Base-by-base conservation (phyloP, 1,140 invertebrate species). In the Hormaphis cornu region DNA sequence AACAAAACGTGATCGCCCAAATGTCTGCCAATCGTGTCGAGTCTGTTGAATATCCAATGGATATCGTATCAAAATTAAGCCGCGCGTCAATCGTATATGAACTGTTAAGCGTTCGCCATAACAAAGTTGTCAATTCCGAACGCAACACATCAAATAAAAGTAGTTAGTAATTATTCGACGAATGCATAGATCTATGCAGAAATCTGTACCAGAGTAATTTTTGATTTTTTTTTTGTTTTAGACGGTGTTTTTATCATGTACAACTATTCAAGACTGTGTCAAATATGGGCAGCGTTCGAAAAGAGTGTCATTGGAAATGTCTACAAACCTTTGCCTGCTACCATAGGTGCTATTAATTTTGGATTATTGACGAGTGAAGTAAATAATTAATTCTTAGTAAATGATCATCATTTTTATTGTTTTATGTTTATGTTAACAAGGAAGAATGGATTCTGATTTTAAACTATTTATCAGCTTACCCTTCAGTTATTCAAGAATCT, bases 201-300 rank as follows among this genome's bases (percentile, higher is more conserved):
- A 20, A 24, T 46, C 1, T 18, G 42, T 20, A 20, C 42, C 26
- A 14, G 33, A 20, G n/a, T 35, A 16, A 24, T 7, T 5, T 1
- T 22, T 56, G 5, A 14, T 26, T 40, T 18, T 16, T 28, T 52
- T 8, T 2, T 42, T 3, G 8, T 50, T 66, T 50, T 30, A 66
- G 61, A 48, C 5, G 61, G 61, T 33, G 50, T 66, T 66, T 66
- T 66, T 7, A 35, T 66, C n/a, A 66, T 66, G 61, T 66, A 66
- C 4, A 66, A 66, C 26, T 66, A 66, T 12, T 66, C 61, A 22
- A 66, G 61, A 24, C 28, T 66, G 0, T 35, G 28, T 66, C 44
- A 66, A 35, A n/a, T 66, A 35, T 66, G 26, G 61, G 10, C 10
- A 24, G 12, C 44, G 16, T 66, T 16, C 26, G 44, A 50, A 66